Evolutionary conservation across 2,113 vertebrate genomes (phyloP).

Genomic region (Holacanthus passer): DNA sequence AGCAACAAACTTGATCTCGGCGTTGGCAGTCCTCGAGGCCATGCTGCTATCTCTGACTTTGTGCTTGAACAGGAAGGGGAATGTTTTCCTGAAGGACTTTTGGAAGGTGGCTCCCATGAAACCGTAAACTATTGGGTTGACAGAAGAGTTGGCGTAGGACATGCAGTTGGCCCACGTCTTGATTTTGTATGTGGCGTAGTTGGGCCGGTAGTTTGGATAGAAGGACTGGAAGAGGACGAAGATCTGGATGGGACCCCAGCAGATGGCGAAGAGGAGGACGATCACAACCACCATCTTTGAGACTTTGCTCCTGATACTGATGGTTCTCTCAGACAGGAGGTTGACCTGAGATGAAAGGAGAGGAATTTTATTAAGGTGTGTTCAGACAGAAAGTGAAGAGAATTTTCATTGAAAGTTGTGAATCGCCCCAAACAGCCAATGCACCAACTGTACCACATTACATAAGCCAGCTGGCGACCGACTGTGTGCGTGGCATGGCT

Average conservation of each 20-base stretch:
- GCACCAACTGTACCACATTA: neutral
- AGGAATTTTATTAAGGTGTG: neutral
- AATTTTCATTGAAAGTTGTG: too few relatives aligned
- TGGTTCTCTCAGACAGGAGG: constrained; percentile 88
- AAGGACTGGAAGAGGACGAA: constrained; percentile 88
- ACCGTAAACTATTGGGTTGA: constrained; percentile 87
- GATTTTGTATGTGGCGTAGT: constrained; percentile 87
- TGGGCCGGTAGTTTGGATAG: constrained; percentile 82
- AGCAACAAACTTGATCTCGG: constrained; percentile 89
- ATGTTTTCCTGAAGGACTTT: constrained; percentile 88
- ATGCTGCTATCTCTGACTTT: constrained; percentile 86
- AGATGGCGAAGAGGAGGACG: constrained; percentile 88
- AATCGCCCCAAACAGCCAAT: neutral
- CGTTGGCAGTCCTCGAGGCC: constrained; percentile 86
- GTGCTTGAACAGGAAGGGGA: constrained; percentile 87
- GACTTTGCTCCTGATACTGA: constrained; percentile 87
- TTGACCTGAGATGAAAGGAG: constrained; percentile 80
- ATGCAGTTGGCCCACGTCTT: constrained; percentile 90
- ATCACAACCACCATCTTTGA: constrained; percentile 91
- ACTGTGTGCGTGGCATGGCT: too few relatives aligned
- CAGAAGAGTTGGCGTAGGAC: constrained; percentile 89
- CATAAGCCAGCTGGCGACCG: too few relatives aligned
- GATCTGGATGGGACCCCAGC: constrained; percentile 91
- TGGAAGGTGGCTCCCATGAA: constrained; percentile 90
- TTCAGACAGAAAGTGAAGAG: neutral